Conservation (phyloP, 2,797 vertebrate genomes). For the Spondyliosoma cantharus region DNA sequence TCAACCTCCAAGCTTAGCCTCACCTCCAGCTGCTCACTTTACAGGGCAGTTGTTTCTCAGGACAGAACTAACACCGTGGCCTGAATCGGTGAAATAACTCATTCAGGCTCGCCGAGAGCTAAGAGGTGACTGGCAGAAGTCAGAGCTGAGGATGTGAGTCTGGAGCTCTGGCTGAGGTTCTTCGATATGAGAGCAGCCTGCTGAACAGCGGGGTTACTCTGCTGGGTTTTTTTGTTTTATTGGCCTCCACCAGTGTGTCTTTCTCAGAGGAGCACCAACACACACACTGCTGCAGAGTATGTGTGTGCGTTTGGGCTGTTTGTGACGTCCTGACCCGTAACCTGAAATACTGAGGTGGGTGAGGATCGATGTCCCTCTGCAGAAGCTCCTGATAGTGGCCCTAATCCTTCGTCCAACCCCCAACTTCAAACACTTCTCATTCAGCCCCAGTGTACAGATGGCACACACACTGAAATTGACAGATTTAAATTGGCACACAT, state of each 20-base stretch:
- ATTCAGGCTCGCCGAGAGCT: background rate
- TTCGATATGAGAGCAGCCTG: conserved; percentile 72
- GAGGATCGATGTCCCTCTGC: conserved; percentile 83
- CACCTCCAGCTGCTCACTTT: conserved; percentile 29
- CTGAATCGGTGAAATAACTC: background rate
- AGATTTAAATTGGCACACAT: conserved; percentile 32
- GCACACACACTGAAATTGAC: conserved; percentile 8
- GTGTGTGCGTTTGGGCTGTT: conserved; percentile 75
- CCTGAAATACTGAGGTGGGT: conserved; percentile 83
- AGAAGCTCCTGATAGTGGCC: conserved; percentile 52
- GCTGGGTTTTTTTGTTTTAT: conserved; percentile 49
- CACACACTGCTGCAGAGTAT: background rate
- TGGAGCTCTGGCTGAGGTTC: conserved; percentile 14
- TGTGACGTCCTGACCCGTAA: conserved; percentile 89
- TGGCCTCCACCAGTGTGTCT: conserved; percentile 50
- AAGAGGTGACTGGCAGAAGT: conserved; percentile 15
- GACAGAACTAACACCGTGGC: conserved; percentile 36
- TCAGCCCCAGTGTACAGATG: background rate
- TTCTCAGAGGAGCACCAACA: conserved; percentile 79
- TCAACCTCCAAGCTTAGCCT: conserved; percentile 10
- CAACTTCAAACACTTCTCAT: conserved; percentile 48
- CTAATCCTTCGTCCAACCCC: conserved; percentile 75
- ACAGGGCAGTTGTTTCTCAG: conserved; percentile 56
- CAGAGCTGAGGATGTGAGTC: background rate
- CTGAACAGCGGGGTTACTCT: conserved; percentile 88